phyloP scores from a whole-genome alignment of 2,113 vertebrate genomes.

The Rousettus leschenaultii region DNA sequence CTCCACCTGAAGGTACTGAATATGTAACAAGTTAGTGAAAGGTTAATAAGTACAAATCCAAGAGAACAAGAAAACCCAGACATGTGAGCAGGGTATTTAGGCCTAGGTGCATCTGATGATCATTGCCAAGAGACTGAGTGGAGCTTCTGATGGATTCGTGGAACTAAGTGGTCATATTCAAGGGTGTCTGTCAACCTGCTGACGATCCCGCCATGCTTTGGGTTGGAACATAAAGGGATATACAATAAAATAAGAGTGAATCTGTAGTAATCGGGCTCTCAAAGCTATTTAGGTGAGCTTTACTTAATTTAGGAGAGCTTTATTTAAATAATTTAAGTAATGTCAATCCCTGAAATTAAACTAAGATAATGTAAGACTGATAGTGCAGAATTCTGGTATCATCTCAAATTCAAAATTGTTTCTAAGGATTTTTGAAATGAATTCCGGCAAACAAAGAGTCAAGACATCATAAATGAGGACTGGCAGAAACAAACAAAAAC shows the following conservation, averaged over 20 bases:
- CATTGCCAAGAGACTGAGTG: neutral
- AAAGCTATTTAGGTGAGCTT: neutral
- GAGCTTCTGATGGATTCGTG: neutral
- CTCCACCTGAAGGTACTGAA: neutral
- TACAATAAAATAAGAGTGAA: neutral
- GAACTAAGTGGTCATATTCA: neutral
- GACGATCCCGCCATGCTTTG: neutral
- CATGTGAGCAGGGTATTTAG: neutral
- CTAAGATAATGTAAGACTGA: neutral
- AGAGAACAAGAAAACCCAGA: neutral
- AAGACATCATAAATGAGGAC: neutral
- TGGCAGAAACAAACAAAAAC: neutral
- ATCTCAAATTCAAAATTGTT: neutral
- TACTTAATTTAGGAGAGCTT: neutral
- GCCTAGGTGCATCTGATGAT: neutral
- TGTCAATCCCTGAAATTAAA: neutral
- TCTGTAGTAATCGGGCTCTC: neutral
- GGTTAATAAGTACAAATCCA: neutral
- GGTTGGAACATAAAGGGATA: neutral
- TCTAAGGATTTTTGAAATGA: constrained; percentile 4
- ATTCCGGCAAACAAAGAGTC: neutral
- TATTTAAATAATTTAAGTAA: neutral
- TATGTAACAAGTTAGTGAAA: neutral
- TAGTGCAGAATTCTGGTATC: neutral
- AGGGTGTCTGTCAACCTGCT: neutral